Evolutionary conservation across 1,140 invertebrate species (phyloP).

Genomic region (Drosophila pseudoobscura): DNA sequence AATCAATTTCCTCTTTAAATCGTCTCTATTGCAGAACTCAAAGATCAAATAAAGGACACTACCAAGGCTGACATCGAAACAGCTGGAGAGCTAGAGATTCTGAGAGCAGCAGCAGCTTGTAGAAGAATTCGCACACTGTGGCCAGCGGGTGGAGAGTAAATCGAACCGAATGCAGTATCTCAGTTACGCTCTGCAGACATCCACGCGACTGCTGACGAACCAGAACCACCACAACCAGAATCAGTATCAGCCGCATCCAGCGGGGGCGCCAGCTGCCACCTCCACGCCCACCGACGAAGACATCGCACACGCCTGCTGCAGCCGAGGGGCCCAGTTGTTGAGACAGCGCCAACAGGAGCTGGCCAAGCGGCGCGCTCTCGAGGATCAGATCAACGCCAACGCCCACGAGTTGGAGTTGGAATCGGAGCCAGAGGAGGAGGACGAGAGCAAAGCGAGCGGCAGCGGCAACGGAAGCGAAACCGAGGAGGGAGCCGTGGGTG

Average conservation of each 20-base stretch:
- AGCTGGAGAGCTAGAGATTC: not conserved
- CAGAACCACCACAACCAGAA: conserved; percentile 56
- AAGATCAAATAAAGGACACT: not conserved
- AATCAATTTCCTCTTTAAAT: conserved; percentile 9
- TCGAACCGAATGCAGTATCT: conserved; percentile 83
- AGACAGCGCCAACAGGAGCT: conserved; percentile 64
- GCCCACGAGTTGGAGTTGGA: conserved; percentile 14
- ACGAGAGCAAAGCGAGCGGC: conserved; percentile 15
- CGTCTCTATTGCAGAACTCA: conserved; percentile 40
- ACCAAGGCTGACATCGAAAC: not conserved
- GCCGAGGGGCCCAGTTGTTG: conserved; percentile 65
- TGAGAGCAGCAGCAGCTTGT: not conserved
- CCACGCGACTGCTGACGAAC: conserved; percentile 79
- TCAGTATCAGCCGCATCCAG: conserved; percentile 51
- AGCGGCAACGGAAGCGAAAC: conserved; percentile 9
- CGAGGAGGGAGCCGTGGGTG: conserved; percentile 47
- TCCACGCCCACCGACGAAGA: conserved; percentile 49
- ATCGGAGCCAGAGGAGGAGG: conserved; percentile 1
- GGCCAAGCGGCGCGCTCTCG: conserved; percentile 62
- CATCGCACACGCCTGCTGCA: conserved; percentile 70
- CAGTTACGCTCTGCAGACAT: conserved; percentile 82
- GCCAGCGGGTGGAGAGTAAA: conserved; percentile 66
- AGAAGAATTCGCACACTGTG: conserved; percentile 71
- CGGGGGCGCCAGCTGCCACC: conserved; percentile 12
- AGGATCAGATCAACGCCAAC: conserved; percentile 71